Evolutionary conservation across 2,888 invertebrate genomes (phyloP), one percentile per base, ranked within the genome.

Genomic region (Ichneumoninae sp.): DNA sequence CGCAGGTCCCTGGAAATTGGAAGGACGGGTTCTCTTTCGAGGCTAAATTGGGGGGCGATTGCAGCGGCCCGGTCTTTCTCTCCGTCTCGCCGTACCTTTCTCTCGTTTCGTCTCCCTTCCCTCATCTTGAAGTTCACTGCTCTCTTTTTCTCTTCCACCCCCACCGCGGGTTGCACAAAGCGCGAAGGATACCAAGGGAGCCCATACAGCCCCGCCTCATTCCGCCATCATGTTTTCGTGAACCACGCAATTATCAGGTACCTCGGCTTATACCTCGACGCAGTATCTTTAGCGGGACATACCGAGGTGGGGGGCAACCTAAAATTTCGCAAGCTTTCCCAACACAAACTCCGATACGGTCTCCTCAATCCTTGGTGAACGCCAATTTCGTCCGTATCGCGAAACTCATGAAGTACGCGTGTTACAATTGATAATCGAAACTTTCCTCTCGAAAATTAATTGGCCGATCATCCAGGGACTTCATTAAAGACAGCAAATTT

Each of bases 201-300:
- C 91, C 89, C 91, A 47, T 47, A 4, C 44, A 22, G 91, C 91
- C 89, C 91, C 91, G 92, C 91, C 91, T 91, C 87, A 88, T 90
- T 92, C 91, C 90, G 91, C 91, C 92, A 91, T 91, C 90, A 91
- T 91, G 90, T 89, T 88, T 88, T 87, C 88, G 85, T 83, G 87
- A 89, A 87, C 89, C 88, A 88, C 89, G 89, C 91, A 91, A 93
- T 92, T 92, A 92, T 93, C 91, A 91, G 90, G 87, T 89, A 91
- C 88, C 85, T 90, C 90, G 89, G 89, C 44, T 90, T 71, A 57
- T 79, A 60, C 52, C 52, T 69, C 65, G 13, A 62, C 72, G 65
- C 76, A 76, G 76, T 86, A 74, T 60, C 33, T 54, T 50, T 65
- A 50, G 13, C 66, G 36, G 26, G 40, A 62, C n/a, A 10, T 22